Evolutionary conservation across 2,888 invertebrate species (phyloP), one percentile per base, ranked within the genome.

Genomic region (Pyrocoelia pectoralis): DNA sequence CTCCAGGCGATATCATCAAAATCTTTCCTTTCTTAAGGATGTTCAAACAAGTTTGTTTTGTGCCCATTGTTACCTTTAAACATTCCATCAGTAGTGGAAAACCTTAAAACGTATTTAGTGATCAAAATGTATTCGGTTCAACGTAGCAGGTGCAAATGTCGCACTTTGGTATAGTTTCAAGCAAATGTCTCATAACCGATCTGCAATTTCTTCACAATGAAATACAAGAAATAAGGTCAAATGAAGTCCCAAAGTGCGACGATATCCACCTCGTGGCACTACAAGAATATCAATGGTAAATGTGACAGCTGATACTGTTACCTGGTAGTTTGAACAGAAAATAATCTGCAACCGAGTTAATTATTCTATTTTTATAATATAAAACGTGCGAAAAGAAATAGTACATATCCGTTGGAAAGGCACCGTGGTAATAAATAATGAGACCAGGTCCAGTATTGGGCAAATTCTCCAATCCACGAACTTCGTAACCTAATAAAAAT

Each of bases 361-460:
- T 82, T 67, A 90, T 75, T 77, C 90, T 84, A 76, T 93, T 90
- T 73, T 89, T 91, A 72, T 89, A 87, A 58, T 98, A 83, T 71
- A 93, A 83, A 79, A 92, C 87, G 75, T 93, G 89, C 0, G 97
- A 89, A 69, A 91, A 88, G 76, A 98, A 88, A 83, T 98, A 98
- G 83, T 99, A 99, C 83, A 97, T 88, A 81, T 99, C 99, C 56
- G 98, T 88, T 1, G 98, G 99, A 73, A 98, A 88, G 19, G 97
- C 95, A 41, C 98, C 99, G 82, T 99, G 98, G 81, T 98, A 99
- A n/a, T n/a, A n/a, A n/a, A n/a, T n/a, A n/a, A n/a, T n/a, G n/a
- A n/a, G n/a, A n/a, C n/a, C n/a, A n/a, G 96, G 89, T 0, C 94
- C 92, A 57, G 87, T 83, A 8, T 87, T 86, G 0, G 98, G 98